These are phyloP conservation scores for Poecilia wingei DNA, from an alignment of 2,797 vertebrate species.

Conservation along the genomic window DNA sequence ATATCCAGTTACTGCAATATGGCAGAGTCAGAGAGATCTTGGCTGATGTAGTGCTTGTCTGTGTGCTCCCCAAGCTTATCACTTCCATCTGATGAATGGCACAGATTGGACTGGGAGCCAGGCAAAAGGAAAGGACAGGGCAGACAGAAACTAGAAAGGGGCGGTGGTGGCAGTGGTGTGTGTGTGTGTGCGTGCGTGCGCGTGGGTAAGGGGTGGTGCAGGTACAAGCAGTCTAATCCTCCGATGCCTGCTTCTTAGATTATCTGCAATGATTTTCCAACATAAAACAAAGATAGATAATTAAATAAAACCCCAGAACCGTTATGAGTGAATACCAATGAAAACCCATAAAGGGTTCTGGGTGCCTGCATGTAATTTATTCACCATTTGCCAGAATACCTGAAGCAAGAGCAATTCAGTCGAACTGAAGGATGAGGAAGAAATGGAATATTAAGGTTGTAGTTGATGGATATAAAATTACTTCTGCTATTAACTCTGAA, in stretches of 20 bases:
- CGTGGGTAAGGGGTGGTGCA: not conserved
- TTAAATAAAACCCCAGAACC: slow-evolving; percentile 69
- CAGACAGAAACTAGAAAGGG: slow-evolving; percentile 38
- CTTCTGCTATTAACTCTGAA: slow-evolving; percentile 69
- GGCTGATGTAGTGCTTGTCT: slow-evolving; percentile 59
- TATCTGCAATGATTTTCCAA: slow-evolving; percentile 67
- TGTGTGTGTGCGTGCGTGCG: not conserved
- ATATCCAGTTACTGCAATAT: slow-evolving; percentile 41
- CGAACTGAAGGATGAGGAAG: slow-evolving; percentile 70
- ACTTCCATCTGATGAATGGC: slow-evolving; percentile 81
- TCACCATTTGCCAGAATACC: slow-evolving; percentile 69
- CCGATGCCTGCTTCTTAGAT: slow-evolving; percentile 77
- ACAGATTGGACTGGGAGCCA: slow-evolving; percentile 80
- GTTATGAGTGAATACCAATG: slow-evolving; percentile 73
- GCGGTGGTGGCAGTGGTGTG: not conserved
- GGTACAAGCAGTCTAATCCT: slow-evolving; percentile 76
- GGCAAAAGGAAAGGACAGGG: slow-evolving; percentile 56
- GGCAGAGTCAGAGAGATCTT: slow-evolving; percentile 54
- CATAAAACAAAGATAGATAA: slow-evolving; percentile 74
- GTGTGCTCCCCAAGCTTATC: slow-evolving; percentile 81
- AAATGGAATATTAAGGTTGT: slow-evolving; percentile 63
- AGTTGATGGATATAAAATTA: slow-evolving; percentile 73
- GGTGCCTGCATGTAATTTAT: slow-evolving; percentile 72
- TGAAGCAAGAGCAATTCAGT: slow-evolving; percentile 69
- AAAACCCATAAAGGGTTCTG: slow-evolving; percentile 68